Percentiles rank a stretch among this genome's conserved stretches.
Evolutionary conservation across 2,888 invertebrate genomes (phyloP).

Genomic region (Drosophila engyochracea): DNA sequence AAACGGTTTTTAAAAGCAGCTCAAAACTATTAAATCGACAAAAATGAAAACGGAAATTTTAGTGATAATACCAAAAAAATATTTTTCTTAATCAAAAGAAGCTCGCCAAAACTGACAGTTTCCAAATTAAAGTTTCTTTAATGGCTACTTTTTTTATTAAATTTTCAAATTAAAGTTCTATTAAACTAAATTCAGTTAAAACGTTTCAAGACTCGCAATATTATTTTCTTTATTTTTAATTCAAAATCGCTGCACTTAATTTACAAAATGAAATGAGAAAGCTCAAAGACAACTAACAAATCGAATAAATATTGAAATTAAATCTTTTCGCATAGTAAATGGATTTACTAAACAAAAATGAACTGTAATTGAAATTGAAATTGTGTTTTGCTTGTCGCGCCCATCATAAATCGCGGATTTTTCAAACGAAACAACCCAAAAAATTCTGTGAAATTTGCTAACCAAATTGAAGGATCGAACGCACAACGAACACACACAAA

Average conservation of each 20-base stretch:
- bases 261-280: not conserved
- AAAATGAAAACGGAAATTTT: not conserved
- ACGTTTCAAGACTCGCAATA: not conserved
- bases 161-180: not conserved
- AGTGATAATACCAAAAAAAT: not conserved
- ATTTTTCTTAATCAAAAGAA: not conserved
- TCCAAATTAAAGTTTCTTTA: not conserved
- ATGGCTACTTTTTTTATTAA: not conserved
- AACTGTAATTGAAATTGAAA: not conserved
- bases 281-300: not conserved
- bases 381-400: slow-evolving; percentile 65
- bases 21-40: not conserved
- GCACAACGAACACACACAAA: slow-evolving; percentile 24
- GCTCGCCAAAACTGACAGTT: not conserved
- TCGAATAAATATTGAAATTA: not conserved
- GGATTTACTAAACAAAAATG: slow-evolving; percentile 8
- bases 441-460: slow-evolving; percentile 58
- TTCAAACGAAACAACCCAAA: slow-evolving; percentile 55
- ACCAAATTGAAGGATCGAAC: slow-evolving; percentile 43
- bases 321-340: slow-evolving; percentile 25
- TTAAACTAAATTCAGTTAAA: not conserved
- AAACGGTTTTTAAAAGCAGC: not conserved
- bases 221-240: not conserved
- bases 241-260: not conserved
- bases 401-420: slow-evolving; percentile 69